These are phyloP conservation scores for Petromus typicus DNA, from an alignment of 2,113 vertebrate genomes.

Conservation along the genomic window DNA sequence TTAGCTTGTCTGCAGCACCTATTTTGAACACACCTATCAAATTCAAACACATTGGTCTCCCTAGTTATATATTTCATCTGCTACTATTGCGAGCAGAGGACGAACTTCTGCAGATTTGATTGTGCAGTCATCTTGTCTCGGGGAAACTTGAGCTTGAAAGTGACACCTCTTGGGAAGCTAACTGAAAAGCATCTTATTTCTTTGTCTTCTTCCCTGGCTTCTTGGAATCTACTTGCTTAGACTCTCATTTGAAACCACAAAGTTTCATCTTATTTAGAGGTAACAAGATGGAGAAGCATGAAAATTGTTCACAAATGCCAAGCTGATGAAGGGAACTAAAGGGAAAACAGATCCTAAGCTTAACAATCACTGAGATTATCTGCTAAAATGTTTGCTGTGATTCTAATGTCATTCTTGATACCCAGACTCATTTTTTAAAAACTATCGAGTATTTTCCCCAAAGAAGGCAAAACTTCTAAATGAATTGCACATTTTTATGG, in stretches of 20 bases:
- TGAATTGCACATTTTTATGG: neutral
- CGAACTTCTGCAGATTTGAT: neutral
- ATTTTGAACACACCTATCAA: constrained; percentile 55
- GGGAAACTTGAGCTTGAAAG: neutral
- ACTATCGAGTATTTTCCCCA: neutral
- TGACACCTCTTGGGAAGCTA: neutral
- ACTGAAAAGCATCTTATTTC: neutral
- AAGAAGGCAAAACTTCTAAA: constrained; percentile 38
- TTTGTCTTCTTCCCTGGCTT: neutral
- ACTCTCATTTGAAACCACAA: neutral
- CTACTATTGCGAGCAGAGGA: neutral
- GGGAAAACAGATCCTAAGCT: constrained; percentile 4
- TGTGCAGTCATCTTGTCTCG: neutral
- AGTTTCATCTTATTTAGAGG: constrained; percentile 24
- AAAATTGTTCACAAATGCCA: constrained; percentile 55
- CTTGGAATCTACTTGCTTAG: neutral
- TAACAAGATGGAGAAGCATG: constrained; percentile 16
- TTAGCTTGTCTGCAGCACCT: neutral
- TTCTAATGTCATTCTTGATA: constrained; percentile 57
- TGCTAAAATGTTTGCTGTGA: constrained; percentile 58
- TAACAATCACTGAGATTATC: constrained; percentile 43
- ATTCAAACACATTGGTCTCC: neutral
- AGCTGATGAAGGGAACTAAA: constrained; percentile 41
- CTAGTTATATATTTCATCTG: constrained; percentile 31
- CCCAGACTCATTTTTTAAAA: constrained; percentile 12